These are phyloP conservation scores for Philereme vetulata DNA, from an alignment of 2,888 invertebrate genomes.

Conservation along the genomic window DNA sequence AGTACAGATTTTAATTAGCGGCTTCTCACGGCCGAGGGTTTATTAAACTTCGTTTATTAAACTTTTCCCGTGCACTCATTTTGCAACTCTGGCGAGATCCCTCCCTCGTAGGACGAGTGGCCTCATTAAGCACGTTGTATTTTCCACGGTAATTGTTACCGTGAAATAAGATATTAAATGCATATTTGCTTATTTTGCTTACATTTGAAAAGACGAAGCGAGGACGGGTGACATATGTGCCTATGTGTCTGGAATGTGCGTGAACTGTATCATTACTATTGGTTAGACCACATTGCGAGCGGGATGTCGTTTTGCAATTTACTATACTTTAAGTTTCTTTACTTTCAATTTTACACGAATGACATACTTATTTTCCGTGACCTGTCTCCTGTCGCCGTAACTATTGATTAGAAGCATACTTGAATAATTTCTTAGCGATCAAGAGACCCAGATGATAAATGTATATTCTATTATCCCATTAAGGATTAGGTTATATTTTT, in stretches of 20 bases:
- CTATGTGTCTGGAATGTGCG: too few species aligned
- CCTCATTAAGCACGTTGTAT: slow-evolving; percentile 31
- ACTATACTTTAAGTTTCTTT: background rate
- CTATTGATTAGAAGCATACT: slow-evolving; percentile 21
- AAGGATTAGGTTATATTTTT: slow-evolving; percentile 3
- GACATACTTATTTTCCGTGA: background rate
- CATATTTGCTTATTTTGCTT: too few species aligned
- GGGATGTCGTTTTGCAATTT: background rate
- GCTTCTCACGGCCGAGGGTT: slow-evolving; percentile 41
- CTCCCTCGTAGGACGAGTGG: background rate
- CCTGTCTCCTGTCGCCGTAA: background rate
- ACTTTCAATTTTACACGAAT: background rate
- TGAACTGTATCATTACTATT: too few species aligned
- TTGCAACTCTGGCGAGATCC: slow-evolving; percentile 22
- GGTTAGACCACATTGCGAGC: too few species aligned
- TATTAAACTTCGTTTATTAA: slow-evolving; percentile 51
- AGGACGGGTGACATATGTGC: too few species aligned
- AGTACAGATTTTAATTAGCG: slow-evolving; percentile 50
- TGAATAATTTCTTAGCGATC: slow-evolving; percentile 20
- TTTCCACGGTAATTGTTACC: slow-evolving; percentile 8
- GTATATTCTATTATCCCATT: slow-evolving; percentile 11
- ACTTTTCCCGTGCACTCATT: slow-evolving; percentile 34
- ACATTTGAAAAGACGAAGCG: too few species aligned
- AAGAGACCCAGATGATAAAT: slow-evolving; percentile 15
- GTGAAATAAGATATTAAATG: background rate